Evolutionary conservation across 2,113 vertebrate genomes (phyloP).

Genomic region (Vicugna pacos): DNA sequence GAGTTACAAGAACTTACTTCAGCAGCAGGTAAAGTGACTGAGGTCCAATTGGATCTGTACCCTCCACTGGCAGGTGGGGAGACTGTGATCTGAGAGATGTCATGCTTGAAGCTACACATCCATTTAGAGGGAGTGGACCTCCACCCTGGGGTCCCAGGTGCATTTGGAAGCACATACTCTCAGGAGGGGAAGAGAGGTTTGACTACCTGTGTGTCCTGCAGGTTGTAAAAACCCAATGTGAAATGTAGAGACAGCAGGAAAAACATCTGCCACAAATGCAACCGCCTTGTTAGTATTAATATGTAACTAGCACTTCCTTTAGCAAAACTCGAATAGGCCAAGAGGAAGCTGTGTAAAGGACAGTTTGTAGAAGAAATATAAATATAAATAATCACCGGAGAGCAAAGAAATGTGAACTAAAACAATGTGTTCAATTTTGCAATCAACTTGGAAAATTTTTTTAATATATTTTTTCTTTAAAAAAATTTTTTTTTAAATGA

Average conservation of each 20-base stretch:
- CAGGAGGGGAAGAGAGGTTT: background rate
- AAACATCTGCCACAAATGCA: background rate
- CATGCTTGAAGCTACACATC: background rate
- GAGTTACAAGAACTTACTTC: background rate
- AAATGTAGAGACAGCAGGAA: constrained; percentile 25
- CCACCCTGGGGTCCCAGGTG: background rate
- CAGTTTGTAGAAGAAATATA: background rate
- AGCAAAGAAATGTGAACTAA: constrained; percentile 46
- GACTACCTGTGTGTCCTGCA: background rate
- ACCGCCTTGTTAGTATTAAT: background rate
- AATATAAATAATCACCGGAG: background rate
- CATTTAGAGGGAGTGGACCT: background rate
- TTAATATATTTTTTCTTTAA: background rate
- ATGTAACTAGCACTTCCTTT: background rate
- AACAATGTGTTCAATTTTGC: constrained; percentile 2
- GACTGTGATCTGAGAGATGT: background rate
- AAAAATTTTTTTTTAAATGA: background rate
- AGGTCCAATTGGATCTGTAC: background rate
- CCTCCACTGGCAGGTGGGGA: background rate
- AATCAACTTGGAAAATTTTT: constrained; percentile 10
- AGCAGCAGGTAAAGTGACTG: background rate
- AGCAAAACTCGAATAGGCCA: background rate
- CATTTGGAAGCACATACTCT: background rate
- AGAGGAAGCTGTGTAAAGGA: background rate
- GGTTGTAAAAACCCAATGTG: background rate